A percentile compares a stretch with the other conserved stretches of the same genome.
Conservation (phyloP, 2,797 vertebrate genomes). For the Carapus acus region DNA sequence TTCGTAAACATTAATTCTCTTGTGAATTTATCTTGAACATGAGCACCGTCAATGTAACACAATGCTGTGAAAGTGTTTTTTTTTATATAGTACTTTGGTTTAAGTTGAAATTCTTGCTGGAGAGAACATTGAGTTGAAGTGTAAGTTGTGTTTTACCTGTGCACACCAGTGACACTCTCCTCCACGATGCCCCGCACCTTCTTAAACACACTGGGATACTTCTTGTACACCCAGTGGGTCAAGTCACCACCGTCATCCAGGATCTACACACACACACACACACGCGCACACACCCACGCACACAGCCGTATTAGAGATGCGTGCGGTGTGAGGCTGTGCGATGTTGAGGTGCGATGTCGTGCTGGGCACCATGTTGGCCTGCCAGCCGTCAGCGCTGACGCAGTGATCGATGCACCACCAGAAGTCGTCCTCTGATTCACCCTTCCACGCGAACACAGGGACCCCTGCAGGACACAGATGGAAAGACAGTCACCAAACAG, state of each 20-base stretch:
- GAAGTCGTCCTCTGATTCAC: conserved; percentile 98
- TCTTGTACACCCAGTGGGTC: conserved; percentile 99
- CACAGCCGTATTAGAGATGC: conserved; percentile 15
- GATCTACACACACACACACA: too few relatives aligned
- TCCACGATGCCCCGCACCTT: conserved; percentile 96
- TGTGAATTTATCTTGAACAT: too few relatives aligned
- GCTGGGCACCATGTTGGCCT: conserved; percentile 90
- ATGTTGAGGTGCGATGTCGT: neutral
- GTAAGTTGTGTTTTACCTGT: conserved; percentile 88
- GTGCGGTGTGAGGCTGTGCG: too few relatives aligned
- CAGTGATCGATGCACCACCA: conserved; percentile 99
- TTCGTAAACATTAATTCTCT: too few relatives aligned
- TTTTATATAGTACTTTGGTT: too few relatives aligned
- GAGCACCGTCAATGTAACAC: too few relatives aligned
- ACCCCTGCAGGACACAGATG: conserved; percentile 74
- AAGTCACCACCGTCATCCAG: conserved; percentile 96
- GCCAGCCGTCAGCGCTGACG: conserved; percentile 91
- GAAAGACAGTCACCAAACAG: neutral
- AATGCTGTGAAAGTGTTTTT: too few relatives aligned
- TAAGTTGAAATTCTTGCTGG: too few relatives aligned
- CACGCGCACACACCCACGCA: too few relatives aligned
- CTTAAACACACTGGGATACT: conserved; percentile 95
- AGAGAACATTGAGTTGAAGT: too few relatives aligned
- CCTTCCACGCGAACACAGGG: conserved; percentile 97
- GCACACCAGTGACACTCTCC: conserved; percentile 97